phyloP scores from a whole-genome alignment of 2,888 invertebrate genomes.

The Tinea pellionella region DNA sequence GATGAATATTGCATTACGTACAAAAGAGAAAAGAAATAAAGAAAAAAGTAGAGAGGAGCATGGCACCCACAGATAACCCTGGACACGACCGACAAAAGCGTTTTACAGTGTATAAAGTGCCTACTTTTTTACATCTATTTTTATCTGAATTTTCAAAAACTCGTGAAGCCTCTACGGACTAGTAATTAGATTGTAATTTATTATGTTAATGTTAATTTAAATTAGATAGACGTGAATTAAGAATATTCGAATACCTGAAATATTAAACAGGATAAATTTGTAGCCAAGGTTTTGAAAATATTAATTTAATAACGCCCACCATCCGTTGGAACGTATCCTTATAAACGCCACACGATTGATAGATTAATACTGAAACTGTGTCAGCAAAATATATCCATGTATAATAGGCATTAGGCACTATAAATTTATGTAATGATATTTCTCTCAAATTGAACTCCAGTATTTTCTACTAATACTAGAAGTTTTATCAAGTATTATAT shows the following conservation, averaged over 20 bases:
- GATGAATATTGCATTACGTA: slow-evolving; percentile 39
- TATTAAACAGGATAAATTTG: neutral
- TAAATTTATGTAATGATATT: no score
- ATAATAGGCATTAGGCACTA: no score
- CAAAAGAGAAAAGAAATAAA: slow-evolving; percentile 31
- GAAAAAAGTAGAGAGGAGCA: slow-evolving; percentile 17
- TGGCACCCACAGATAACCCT: slow-evolving; percentile 8
- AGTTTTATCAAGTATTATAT: no score
- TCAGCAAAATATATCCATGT: no score
- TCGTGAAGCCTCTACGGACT: neutral
- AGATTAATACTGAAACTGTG: no score
- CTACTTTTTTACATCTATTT: neutral
- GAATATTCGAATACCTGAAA: neutral
- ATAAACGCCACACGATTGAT: no score
- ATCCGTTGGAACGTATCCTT: no score
- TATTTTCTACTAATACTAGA: no score
- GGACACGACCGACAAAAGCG: slow-evolving; percentile 8
- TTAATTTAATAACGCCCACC: no score
- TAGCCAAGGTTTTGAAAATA: no score
- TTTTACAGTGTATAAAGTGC: neutral
- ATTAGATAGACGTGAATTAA: neutral
- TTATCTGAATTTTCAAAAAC: neutral
- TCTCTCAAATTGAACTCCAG: no score
- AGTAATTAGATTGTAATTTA: neutral
- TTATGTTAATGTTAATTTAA: neutral